These are phyloP conservation scores for Octopus bimaculoides DNA, from an alignment of 1,140 invertebrate species.

Conservation along the genomic window DNA sequence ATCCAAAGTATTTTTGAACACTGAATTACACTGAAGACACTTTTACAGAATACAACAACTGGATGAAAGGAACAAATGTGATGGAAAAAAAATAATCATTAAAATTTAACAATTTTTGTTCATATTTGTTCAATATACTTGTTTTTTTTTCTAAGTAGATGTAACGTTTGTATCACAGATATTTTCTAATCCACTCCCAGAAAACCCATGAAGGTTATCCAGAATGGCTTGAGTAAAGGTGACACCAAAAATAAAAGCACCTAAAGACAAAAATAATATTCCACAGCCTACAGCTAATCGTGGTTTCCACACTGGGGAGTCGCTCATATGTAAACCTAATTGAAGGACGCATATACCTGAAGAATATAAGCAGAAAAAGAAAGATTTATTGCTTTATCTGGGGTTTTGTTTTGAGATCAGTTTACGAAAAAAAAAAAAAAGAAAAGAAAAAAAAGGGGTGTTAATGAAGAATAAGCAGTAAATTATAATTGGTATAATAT, in stretches of 20 bases:
- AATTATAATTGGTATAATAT: neutral
- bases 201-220: conserved; percentile 24
- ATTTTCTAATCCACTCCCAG: too few species aligned
- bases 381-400: too few species aligned
- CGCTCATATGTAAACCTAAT: conserved; percentile 46
- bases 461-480: neutral
- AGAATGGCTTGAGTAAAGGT: conserved; percentile 62
- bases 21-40: neutral
- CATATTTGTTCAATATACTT: too few species aligned
- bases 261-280: conserved; percentile 61
- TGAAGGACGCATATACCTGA: conserved; percentile 64
- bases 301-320: conserved; percentile 23
- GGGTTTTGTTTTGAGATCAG: neutral
- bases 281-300: conserved; percentile 30
- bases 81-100: too few species aligned
- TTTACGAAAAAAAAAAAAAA: neutral
- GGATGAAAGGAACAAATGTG: too few species aligned
- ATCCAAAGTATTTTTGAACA: too few species aligned
- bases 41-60: too few species aligned
- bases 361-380: conserved; percentile 23
- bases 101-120: too few species aligned
- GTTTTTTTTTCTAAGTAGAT: too few species aligned
- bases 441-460: conserved; percentile 2
- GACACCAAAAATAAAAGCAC: conserved; percentile 65
- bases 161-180: too few species aligned